Conservation (phyloP, 2,113 vertebrate species). For the Peromyscus leucopus region DNA sequence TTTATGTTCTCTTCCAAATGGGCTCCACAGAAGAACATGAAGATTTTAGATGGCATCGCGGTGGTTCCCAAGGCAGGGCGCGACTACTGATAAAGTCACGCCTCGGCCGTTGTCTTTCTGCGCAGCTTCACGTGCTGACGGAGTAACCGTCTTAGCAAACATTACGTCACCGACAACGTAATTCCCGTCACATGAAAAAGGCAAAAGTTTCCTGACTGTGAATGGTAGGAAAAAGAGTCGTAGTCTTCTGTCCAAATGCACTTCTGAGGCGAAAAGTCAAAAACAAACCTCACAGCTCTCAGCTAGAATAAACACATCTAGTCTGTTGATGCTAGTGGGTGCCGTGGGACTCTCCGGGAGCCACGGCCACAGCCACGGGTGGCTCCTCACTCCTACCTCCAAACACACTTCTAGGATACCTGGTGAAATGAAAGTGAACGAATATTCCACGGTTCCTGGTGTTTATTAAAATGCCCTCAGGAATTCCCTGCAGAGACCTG, state of each 20-base stretch:
- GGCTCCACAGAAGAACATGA: constrained; percentile 81
- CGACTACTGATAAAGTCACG: constrained; percentile 35
- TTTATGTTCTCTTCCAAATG: constrained; percentile 67
- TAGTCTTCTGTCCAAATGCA: constrained; percentile 82
- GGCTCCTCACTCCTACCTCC: constrained; percentile 65
- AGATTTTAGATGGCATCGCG: constrained; percentile 83
- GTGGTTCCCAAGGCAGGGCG: constrained; percentile 76
- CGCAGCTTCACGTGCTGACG: neutral
- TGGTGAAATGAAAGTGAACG: constrained; percentile 76
- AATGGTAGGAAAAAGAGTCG: constrained; percentile 62
- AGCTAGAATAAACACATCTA: constrained; percentile 81
- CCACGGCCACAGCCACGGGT: constrained; percentile 63
- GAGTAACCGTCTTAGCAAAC: constrained; percentile 53
- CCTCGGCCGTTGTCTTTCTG: constrained; percentile 59
- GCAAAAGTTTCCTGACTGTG: constrained; percentile 73
- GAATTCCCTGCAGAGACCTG: constrained; percentile 68
- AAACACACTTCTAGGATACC: constrained; percentile 67
- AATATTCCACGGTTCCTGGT: constrained; percentile 68
- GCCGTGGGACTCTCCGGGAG: constrained; percentile 79
- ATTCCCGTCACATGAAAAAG: constrained; percentile 56
- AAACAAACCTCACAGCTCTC: constrained; percentile 83
- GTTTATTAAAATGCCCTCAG: constrained; percentile 77
- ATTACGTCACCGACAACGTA: constrained; percentile 60
- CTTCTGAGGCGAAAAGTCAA: constrained; percentile 84
- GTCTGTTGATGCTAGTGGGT: constrained; percentile 75